Percentiles rank a stretch among this genome's conserved stretches.
Conservation (phyloP, 2,113 vertebrate species). For the Isurus oxyrinchus region DNA sequence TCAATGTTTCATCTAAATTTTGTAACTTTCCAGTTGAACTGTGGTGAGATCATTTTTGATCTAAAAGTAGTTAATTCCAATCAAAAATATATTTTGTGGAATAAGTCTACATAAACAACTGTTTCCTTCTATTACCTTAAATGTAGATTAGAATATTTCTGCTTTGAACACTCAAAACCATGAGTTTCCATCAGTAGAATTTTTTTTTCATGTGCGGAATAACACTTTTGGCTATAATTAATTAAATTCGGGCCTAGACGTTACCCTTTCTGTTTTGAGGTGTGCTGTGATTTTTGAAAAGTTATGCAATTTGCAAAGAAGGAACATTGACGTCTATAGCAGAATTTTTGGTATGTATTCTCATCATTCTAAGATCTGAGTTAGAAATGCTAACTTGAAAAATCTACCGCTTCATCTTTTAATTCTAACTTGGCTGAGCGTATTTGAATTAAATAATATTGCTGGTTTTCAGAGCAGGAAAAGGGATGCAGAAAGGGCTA, state of each 20-base stretch:
- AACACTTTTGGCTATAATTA: neutral
- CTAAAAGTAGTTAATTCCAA: neutral
- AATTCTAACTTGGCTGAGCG: neutral
- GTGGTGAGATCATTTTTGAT: neutral
- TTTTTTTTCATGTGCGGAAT: neutral
- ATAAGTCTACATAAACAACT: too few species aligned
- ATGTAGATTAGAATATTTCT: neutral
- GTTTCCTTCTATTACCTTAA: neutral
- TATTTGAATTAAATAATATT: neutral
- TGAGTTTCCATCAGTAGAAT: neutral
- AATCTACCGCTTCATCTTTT: neutral
- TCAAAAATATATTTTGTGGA: neutral
- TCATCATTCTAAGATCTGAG: neutral
- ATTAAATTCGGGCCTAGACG: neutral
- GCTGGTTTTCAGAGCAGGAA: neutral
- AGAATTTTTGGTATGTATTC: neutral
- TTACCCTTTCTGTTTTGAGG: neutral
- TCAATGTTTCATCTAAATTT: neutral
- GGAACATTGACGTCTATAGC: neutral
- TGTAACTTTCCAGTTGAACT: neutral
- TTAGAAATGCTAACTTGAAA: neutral
- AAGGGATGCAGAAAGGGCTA: neutral
- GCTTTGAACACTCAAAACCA: neutral
- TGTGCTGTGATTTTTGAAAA: neutral
- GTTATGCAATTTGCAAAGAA: neutral